Conservation (phyloP, 30 jellyfish, hydroid and myxozoan species). For the Hydractinia echinata region DNA sequence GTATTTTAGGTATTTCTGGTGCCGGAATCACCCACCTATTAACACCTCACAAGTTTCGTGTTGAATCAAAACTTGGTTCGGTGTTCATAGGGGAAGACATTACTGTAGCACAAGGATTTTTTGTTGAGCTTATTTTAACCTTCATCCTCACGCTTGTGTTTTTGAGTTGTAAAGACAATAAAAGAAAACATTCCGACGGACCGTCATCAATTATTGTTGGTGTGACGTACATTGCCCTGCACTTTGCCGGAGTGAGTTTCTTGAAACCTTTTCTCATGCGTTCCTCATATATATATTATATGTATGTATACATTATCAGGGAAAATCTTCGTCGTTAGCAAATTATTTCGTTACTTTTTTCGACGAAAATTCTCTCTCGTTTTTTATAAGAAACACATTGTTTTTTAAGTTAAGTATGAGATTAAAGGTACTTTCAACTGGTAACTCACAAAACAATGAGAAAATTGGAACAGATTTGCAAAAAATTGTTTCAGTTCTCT, state of each 20-base stretch:
- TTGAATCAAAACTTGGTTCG: background rate
- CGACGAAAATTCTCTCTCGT: no score
- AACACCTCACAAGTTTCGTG: background rate
- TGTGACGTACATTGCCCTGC: background rate
- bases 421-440: no score
- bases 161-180: constrained; percentile 6
- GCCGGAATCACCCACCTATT: background rate
- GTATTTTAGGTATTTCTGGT: background rate
- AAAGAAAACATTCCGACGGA: background rate
- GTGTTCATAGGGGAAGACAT: background rate
- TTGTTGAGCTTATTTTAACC: background rate
- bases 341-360: no score
- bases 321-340: no score
- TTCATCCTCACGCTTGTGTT: background rate
- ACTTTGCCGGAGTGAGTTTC: constrained; percentile 5
- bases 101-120: constrained; percentile 12
- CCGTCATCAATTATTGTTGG: constrained; percentile 3
- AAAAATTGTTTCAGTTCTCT: no score
- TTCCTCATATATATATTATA: no score
- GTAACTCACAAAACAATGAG: no score
- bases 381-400: no score
- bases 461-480: no score
- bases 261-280: background rate
- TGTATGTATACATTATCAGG: no score
- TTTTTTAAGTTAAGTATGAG: no score